Base-by-base conservation (phyloP, 2,797 vertebrate species). In the Argentina silus region DNA sequence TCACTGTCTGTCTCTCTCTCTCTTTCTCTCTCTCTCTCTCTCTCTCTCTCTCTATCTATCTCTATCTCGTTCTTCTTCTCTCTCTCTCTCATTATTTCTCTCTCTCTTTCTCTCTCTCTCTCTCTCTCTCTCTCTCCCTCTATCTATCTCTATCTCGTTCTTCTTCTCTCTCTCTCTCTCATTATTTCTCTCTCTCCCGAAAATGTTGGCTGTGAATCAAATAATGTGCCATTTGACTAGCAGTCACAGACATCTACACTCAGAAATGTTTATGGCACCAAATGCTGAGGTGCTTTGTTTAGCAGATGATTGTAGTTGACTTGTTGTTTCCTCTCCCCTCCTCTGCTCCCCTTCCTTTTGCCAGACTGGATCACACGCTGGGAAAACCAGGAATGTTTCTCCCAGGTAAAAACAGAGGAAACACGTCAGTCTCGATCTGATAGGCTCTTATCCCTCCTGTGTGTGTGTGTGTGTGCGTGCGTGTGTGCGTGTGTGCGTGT, bases 371-470 rank as follows among this genome's bases (percentile, higher is more conserved):
- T 68, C 94, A 95, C 85, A 96, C 95, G 0, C 87, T 96, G 82
- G 96, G 95, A 68, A 97, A 97, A 72, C 95, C 95, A 6, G 94
- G 93, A 76, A 94, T 97, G 88, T 97, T 97, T 86, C 92, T 97
- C 48, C 92, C 96, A 95, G 96, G 96, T 97, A 95, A 77, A 85
- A 47, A 77, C 72, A 73, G 12, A 56, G 17, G 15, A 69, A 19
- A 56, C 50, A 27, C 44, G 21, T 12, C 70, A 55, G 76, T 77
- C 71, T 78, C 0, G 61, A 82, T 78, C 79, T 85, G 79, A 89
- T 70, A 76, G 85, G 77, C 76, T 75, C 61, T 73, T 56, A 9
- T 85, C 82, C 83, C 75, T 80, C 75, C 43, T 53, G 77, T n/a
- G 56, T 69, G 66, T 84, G 80, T 72, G 43, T 42, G 21, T 3